phyloP scores from a whole-genome alignment of 2,797 vertebrate species.

The Monodelphis domestica region DNA sequence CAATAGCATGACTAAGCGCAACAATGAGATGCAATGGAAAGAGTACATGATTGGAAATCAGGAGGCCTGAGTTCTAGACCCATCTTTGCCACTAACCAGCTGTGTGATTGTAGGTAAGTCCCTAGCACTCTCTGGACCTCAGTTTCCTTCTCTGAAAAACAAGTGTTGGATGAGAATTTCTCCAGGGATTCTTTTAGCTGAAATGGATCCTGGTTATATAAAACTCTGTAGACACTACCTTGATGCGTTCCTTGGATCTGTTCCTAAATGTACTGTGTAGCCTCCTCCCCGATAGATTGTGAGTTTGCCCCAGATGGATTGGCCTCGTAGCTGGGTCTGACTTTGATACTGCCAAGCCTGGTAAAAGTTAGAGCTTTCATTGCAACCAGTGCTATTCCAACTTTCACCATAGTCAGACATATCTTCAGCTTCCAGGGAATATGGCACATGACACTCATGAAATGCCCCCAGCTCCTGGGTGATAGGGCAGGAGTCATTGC shows the following conservation, averaged over 20 bases:
- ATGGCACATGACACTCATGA: slow-evolving; percentile 87
- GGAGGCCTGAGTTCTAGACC: not conserved
- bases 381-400: slow-evolving; percentile 86
- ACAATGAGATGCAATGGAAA: not conserved
- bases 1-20: not conserved
- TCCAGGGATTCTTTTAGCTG: not conserved
- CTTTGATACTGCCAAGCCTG: slow-evolving; percentile 92
- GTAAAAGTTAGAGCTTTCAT: slow-evolving; percentile 78
- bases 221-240: slow-evolving; percentile 84
- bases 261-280: slow-evolving; percentile 90
- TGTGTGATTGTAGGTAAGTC: not conserved
- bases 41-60: not conserved
- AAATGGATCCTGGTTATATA: not conserved
- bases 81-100: not conserved
- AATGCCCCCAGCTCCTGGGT: slow-evolving; percentile 82
- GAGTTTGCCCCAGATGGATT: slow-evolving; percentile 91
- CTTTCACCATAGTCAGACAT: slow-evolving; percentile 87
- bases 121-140: not conserved
- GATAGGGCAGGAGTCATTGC: slow-evolving; percentile 86
- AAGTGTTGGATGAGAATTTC: not conserved
- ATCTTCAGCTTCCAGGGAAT: slow-evolving; percentile 93
- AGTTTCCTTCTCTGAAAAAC: not conserved
- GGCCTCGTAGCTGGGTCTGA: slow-evolving; percentile 87
- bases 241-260: slow-evolving; percentile 87
- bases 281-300: slow-evolving; percentile 93